Evolutionary conservation across 2,888 invertebrate species (phyloP).

Genomic region (Heliconius sara): DNA sequence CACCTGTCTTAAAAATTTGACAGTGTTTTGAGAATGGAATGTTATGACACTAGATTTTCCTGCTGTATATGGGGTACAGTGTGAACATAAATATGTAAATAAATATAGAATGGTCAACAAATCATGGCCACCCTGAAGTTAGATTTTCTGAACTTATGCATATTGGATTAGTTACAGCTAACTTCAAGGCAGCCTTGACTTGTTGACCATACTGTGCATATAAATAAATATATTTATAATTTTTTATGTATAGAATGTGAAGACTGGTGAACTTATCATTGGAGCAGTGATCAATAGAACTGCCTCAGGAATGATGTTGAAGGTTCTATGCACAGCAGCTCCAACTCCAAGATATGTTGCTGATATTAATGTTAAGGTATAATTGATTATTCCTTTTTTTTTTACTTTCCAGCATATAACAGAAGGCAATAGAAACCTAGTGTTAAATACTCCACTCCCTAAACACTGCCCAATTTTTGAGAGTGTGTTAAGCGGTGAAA

Average conservation of each 20-base stretch:
- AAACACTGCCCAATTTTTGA: neutral
- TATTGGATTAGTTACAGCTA: no score
- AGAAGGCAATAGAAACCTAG: no score
- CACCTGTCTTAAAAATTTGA: no score
- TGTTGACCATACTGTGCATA: neutral
- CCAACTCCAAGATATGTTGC: slow-evolving; percentile 91
- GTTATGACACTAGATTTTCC: no score
- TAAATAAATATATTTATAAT: neutral
- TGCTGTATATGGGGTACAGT: no score
- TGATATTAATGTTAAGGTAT: slow-evolving; percentile 93
- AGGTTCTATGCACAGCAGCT: slow-evolving; percentile 92
- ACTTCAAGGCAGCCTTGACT: no score
- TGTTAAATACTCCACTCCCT: neutral
- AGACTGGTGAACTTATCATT: slow-evolving; percentile 91
- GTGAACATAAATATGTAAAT: no score
- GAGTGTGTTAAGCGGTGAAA: no score
- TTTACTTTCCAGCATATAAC: neutral
- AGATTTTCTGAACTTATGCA: no score
- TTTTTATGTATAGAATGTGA: slow-evolving; percentile 81
- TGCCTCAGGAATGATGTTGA: slow-evolving; percentile 89
- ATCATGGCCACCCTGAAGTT: no score
- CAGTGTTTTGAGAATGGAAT: no score
- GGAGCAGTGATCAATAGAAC: slow-evolving; percentile 90
- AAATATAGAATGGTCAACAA: no score
- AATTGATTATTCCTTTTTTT: neutral